phyloP scores from a whole-genome alignment of 2,797 vertebrate genomes.

The Crotalus adamanteus region DNA sequence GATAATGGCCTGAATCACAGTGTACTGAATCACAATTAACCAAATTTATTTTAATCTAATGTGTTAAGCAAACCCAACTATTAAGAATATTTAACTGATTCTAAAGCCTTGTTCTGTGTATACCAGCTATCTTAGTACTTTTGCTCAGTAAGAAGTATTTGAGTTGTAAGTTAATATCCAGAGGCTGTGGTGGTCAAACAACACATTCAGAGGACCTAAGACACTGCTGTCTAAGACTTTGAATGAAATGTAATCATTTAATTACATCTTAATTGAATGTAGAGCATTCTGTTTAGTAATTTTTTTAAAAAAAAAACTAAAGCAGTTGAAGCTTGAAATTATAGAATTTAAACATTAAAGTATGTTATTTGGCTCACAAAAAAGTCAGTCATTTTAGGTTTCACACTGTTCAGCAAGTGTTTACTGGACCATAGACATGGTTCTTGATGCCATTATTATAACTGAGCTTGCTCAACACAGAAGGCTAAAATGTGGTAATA shows the following conservation, averaged over 20 bases:
- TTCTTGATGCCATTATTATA: neutral
- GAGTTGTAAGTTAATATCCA: neutral
- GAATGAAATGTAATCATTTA: neutral
- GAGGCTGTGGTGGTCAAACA: neutral
- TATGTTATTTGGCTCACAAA: neutral
- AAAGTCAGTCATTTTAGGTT: neutral
- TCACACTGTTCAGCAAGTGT: neutral
- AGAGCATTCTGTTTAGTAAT: neutral
- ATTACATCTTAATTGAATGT: neutral
- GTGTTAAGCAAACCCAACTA: too few relatives aligned
- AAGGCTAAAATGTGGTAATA: neutral
- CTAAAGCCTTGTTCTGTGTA: neutral
- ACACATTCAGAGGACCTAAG: neutral
- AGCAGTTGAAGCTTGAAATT: neutral
- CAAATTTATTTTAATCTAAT: neutral
- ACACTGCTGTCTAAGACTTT: neutral
- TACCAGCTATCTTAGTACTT: neutral
- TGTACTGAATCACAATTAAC: neutral
- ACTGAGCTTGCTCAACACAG: neutral
- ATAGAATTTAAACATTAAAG: neutral
- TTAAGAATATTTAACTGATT: too few relatives aligned
- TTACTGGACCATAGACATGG: constrained; percentile 8
- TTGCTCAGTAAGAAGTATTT: neutral
- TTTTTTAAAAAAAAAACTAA: neutral
- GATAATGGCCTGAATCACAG: neutral